phyloP scores from a whole-genome alignment of 2,797 vertebrate species.

The Phoxinus dragarum region DNA sequence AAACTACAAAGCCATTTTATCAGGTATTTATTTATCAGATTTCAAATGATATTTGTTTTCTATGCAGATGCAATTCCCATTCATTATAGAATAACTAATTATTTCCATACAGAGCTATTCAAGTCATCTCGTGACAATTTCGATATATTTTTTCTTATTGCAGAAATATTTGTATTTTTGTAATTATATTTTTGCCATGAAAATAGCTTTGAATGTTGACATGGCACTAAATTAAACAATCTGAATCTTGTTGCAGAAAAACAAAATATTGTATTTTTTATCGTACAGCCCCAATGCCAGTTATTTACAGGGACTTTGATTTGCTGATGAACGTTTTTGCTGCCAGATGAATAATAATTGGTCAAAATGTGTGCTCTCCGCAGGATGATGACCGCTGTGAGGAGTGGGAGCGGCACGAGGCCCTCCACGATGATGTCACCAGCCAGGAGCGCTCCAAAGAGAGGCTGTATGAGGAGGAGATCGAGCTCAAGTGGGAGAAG shows the following conservation, averaged over 20 bases:
- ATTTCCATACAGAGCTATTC: background rate
- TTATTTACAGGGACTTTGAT: background rate
- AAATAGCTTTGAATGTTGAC: too few relatives aligned
- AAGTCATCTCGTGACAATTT: background rate
- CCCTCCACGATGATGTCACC: slow-evolving; percentile 91
- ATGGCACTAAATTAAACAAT: too few relatives aligned
- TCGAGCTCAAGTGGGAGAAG: slow-evolving; percentile 98
- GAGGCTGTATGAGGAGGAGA: slow-evolving; percentile 91
- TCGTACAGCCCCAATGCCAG: background rate
- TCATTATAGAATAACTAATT: background rate
- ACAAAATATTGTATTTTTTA: accelerated
- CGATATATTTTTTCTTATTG: too few relatives aligned
- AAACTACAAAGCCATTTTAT: too few relatives aligned
- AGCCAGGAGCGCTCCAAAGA: slow-evolving; percentile 89
- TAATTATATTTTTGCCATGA: background rate
- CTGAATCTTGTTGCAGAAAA: background rate
- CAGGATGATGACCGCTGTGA: slow-evolving; percentile 92
- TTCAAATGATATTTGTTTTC: background rate
- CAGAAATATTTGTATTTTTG: background rate
- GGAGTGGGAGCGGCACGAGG: slow-evolving; percentile 96
- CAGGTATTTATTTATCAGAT: too few relatives aligned
- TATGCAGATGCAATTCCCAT: too few relatives aligned
- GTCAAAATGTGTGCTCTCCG: slow-evolving; percentile 25
- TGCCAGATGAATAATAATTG: background rate
- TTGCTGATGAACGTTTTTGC: background rate